A percentile compares a stretch with the other conserved stretches of the same genome.
Evolutionary conservation across 2,888 invertebrate species (phyloP).

Genomic region (Diarsia rubi): DNA sequence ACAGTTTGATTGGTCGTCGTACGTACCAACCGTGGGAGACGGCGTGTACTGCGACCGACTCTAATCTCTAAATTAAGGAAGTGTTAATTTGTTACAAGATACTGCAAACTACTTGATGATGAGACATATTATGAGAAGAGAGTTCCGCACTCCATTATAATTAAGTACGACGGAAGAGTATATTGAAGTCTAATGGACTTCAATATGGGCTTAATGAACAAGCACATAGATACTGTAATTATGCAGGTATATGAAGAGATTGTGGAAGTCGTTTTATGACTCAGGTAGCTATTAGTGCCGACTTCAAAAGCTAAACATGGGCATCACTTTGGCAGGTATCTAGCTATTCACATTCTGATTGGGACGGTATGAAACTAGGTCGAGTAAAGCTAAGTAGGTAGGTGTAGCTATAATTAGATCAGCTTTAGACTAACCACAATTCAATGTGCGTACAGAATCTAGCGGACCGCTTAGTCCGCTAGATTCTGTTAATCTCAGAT

Average conservation of each 20-base stretch:
- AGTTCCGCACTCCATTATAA: constrained; percentile 37
- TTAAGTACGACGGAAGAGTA: constrained; percentile 26
- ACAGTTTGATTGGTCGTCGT: too few species aligned
- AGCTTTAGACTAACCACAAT: neutral
- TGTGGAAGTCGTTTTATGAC: constrained; percentile 5
- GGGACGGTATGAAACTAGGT: neutral
- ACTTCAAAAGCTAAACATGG: constrained; percentile 16
- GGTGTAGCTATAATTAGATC: neutral
- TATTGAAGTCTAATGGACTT: constrained; percentile 42
- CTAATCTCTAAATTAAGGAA: constrained; percentile 67
- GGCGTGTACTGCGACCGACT: constrained; percentile 17
- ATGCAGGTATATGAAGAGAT: neutral
- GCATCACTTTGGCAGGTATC: neutral
- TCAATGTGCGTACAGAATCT: too few species aligned
- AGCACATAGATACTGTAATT: constrained; percentile 13
- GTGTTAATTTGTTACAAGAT: constrained; percentile 62
- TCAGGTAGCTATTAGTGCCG: neutral
- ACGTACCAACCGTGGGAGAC: constrained; percentile 67
- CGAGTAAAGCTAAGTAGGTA: neutral
- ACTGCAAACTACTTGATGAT: constrained; percentile 49
- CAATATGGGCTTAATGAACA: constrained; percentile 28
- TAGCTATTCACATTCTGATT: constrained; percentile 14
- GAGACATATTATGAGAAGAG: constrained; percentile 50
- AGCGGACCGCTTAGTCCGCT: too few species aligned
- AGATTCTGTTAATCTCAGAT: neutral